Percentiles rank a stretch among this genome's conserved stretches.
Conservation (phyloP, 2,113 vertebrate genomes). For the Raja brachyura region DNA sequence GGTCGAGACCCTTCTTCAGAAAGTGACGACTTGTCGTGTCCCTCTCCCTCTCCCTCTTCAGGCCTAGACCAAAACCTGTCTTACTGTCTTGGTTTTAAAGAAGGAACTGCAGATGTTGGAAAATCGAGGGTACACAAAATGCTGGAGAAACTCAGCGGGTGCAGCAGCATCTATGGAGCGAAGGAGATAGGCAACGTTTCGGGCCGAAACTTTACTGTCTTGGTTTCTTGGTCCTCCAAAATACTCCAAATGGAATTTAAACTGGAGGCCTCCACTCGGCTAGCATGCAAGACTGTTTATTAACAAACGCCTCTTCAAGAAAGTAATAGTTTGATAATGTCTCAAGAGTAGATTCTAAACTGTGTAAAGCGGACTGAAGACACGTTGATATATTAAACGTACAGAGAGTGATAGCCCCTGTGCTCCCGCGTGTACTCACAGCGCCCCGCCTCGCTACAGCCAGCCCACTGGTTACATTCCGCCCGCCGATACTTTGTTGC, state of each 20-base stretch:
- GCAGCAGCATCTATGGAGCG: too few species aligned
- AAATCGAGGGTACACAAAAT: too few species aligned
- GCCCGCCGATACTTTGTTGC: background rate
- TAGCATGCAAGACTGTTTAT: background rate
- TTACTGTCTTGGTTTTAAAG: too few species aligned
- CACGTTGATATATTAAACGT: background rate
- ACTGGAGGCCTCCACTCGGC: too few species aligned
- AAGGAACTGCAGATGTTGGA: too few species aligned
- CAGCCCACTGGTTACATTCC: background rate
- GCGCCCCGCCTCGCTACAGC: background rate
- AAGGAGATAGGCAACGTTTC: too few species aligned
- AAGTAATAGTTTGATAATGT: background rate
- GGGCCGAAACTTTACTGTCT: too few species aligned
- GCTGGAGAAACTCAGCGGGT: too few species aligned
- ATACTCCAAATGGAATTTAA: too few species aligned
- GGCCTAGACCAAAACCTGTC: background rate
- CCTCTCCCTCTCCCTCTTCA: background rate
- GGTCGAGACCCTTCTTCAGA: too few species aligned
- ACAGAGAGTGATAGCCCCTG: background rate
- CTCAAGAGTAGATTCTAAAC: background rate
- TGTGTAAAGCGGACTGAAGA: background rate
- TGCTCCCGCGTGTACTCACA: background rate
- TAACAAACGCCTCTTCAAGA: background rate
- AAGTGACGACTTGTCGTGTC: too few species aligned
- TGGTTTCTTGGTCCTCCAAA: too few species aligned